Evolutionary conservation across 2,888 invertebrate species (phyloP).

Genomic region (Ormyrus pomaceus): DNA sequence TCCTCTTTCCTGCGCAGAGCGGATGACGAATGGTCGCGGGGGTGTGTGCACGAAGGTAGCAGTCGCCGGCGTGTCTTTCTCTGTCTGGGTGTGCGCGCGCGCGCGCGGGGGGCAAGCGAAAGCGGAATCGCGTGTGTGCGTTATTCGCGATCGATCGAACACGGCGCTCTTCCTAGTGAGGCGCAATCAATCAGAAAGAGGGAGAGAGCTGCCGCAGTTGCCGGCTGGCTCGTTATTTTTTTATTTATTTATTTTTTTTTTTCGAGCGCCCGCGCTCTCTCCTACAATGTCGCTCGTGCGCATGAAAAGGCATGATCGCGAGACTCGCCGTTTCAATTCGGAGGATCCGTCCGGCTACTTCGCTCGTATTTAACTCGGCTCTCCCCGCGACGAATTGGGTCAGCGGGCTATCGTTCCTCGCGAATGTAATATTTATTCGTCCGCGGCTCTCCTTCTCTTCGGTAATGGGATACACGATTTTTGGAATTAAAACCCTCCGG

Average conservation of each 20-base stretch:
- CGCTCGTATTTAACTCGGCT: constrained; percentile 21
- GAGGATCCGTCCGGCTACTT: not conserved
- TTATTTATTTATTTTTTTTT: too few species aligned
- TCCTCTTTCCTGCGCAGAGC: not conserved
- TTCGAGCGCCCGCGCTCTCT: not conserved
- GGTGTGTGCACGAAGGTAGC: not conserved
- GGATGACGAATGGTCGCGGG: constrained; percentile 21
- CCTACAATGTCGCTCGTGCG: not conserved
- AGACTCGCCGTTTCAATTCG: not conserved
- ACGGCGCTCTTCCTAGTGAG: constrained; percentile 18
- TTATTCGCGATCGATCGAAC: constrained; percentile 29
- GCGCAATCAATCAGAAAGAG: constrained; percentile 42
- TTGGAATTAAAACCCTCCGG: too few species aligned
- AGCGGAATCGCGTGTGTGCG: constrained; percentile 31
- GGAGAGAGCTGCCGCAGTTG: not conserved
- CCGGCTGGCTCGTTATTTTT: too few species aligned
- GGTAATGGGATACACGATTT: too few species aligned
- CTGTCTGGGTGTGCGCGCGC: too few species aligned
- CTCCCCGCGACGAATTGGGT: not conserved
- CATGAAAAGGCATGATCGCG: too few species aligned
- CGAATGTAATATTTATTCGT: constrained; percentile 16
- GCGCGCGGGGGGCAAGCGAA: too few species aligned
- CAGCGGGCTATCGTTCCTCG: constrained; percentile 18
- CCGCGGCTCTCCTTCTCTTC: too few species aligned
- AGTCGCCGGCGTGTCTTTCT: too few species aligned